These are phyloP conservation scores for Eucera pruinosa DNA, from an alignment of 2,888 invertebrate species.

Conservation along the genomic window DNA sequence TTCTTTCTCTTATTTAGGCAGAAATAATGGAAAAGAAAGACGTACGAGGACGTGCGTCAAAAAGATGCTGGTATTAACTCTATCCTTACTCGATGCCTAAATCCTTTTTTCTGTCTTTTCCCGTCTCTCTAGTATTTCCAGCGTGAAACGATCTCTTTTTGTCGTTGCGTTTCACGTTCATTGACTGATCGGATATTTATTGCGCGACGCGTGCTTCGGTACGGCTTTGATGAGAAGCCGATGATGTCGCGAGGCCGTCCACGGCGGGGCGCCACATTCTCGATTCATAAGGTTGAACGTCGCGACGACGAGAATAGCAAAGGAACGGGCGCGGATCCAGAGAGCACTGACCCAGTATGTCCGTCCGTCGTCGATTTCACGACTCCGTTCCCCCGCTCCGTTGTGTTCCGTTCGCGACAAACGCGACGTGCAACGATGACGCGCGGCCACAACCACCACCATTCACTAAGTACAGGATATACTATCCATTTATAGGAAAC, in stretches of 20 bases:
- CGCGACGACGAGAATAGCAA: constrained; percentile 76
- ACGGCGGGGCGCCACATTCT: constrained; percentile 73
- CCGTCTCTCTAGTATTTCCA: too few relatives aligned
- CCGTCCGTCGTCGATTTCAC: constrained; percentile 70
- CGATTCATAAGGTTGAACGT: constrained; percentile 67
- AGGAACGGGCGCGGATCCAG: constrained; percentile 77
- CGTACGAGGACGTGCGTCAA: too few relatives aligned
- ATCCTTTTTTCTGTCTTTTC: too few relatives aligned
- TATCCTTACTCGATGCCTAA: too few relatives aligned
- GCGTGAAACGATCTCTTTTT: neutral
- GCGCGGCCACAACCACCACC: too few relatives aligned
- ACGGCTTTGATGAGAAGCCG: constrained; percentile 41
- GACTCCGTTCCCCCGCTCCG: constrained; percentile 17
- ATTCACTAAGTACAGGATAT: too few relatives aligned
- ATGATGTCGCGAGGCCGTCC: constrained; percentile 66
- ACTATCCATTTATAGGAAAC: too few relatives aligned
- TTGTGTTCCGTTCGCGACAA: constrained; percentile 18
- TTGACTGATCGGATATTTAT: constrained; percentile 20
- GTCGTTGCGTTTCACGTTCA: constrained; percentile 14
- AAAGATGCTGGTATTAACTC: too few relatives aligned
- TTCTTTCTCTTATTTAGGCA: too few relatives aligned
- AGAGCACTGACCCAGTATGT: constrained; percentile 82
- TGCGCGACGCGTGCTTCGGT: constrained; percentile 16
- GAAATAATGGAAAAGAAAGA: too few relatives aligned
- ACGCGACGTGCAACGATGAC: constrained; percentile 1